Percentiles rank a stretch among this genome's conserved stretches.
These are phyloP conservation scores for Phortica okadai DNA, from an alignment of 2,888 invertebrate species.

Conservation along the genomic window DNA sequence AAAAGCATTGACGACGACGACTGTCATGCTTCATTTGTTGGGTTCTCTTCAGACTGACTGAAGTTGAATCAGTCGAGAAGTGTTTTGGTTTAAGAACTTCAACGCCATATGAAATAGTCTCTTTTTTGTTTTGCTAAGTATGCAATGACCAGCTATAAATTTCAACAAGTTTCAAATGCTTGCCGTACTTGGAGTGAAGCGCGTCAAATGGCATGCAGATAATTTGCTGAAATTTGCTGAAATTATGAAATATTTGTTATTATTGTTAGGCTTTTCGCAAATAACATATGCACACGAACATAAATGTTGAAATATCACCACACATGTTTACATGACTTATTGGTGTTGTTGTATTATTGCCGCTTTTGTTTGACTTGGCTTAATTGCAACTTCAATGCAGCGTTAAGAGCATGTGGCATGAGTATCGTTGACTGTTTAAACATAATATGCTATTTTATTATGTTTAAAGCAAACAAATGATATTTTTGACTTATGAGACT, in stretches of 20 bases:
- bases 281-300: not conserved
- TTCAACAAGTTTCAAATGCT: no score
- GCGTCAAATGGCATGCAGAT: slow-evolving; percentile 3
- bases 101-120: no score
- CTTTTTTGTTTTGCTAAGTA: no score
- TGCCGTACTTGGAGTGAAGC: not conserved
- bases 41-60: not conserved
- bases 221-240: slow-evolving; percentile 19
- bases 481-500: not conserved
- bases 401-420: not conserved
- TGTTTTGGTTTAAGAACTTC: slow-evolving; percentile 52
- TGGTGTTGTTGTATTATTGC: slow-evolving; percentile 4
- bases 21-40: slow-evolving; percentile 34
- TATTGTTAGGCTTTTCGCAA: not conserved
- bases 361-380: not conserved
- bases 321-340: not conserved
- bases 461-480: not conserved
- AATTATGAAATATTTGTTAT: slow-evolving; percentile 28
- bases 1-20: slow-evolving; percentile 65
- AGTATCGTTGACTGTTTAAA: not conserved
- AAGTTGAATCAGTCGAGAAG: slow-evolving; percentile 51
- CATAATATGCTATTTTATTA: no score
- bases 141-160: no score
- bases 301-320: not conserved
- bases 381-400: not conserved